Conservation (phyloP, 2,888 invertebrate species). For the Cheilosia grossa region DNA sequence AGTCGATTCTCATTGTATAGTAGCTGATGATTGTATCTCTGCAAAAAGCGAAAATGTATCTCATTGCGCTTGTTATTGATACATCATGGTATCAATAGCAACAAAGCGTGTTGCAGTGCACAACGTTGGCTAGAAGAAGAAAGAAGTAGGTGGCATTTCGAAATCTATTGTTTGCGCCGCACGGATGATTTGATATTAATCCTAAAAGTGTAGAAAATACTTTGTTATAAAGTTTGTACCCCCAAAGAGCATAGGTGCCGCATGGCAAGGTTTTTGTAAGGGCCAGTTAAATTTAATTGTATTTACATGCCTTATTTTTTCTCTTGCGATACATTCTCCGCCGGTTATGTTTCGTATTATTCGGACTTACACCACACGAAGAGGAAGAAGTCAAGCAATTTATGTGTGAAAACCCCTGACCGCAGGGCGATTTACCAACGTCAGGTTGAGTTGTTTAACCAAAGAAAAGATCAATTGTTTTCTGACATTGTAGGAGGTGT, state of each 20-base stretch:
- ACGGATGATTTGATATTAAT: slow-evolving; percentile 71
- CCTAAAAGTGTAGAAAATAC: slow-evolving; percentile 28
- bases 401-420: too few species aligned
- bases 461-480: too few species aligned
- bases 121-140: slow-evolving; percentile 43
- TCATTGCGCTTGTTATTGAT: slow-evolving; percentile 75
- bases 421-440: too few species aligned
- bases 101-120: slow-evolving; percentile 24
- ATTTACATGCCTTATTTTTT: too few species aligned
- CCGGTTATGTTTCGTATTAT: too few species aligned
- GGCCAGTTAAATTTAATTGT: too few species aligned
- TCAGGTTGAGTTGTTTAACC: too few species aligned
- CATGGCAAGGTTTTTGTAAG: too few species aligned
- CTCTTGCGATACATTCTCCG: too few species aligned
- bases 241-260: neutral
- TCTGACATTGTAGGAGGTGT: too few species aligned
- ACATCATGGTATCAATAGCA: slow-evolving; percentile 60
- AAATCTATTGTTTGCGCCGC: slow-evolving; percentile 70
- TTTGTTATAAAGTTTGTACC: slow-evolving; percentile 32
- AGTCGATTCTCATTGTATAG: slow-evolving; percentile 18
- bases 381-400: too few species aligned
- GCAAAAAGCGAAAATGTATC: slow-evolving; percentile 63
- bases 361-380: too few species aligned
- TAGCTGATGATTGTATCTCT: slow-evolving; percentile 67
- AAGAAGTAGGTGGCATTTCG: slow-evolving; percentile 73